These are phyloP conservation scores for Bombus terrestris DNA, from an alignment of 1,140 invertebrate genomes.

Conservation along the genomic window DNA sequence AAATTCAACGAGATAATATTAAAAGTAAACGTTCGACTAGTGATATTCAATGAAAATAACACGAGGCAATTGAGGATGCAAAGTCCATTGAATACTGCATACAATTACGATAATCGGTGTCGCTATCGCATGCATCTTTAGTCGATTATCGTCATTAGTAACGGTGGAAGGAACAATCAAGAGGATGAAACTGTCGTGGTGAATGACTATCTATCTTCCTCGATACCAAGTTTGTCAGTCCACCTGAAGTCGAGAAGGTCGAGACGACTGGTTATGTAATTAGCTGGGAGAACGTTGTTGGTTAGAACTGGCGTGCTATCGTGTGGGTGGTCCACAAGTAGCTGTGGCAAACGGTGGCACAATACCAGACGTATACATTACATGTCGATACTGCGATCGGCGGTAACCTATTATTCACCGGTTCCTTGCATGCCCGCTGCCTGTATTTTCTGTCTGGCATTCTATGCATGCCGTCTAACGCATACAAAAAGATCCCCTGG, in stretches of 20 bases:
- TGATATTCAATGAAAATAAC: neutral
- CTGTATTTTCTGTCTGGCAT: constrained; percentile 17
- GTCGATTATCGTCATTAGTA: constrained; percentile 15
- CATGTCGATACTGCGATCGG: constrained; percentile 55
- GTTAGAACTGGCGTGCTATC: constrained; percentile 37
- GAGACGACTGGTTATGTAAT: constrained; percentile 55
- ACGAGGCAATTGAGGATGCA: neutral
- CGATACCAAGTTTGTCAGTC: constrained; percentile 28
- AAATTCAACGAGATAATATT: neutral
- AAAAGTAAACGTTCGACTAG: neutral
- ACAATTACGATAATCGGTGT: constrained; percentile 17
- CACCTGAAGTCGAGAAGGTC: constrained; percentile 51
- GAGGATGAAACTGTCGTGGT: neutral
- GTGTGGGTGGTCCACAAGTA: constrained; percentile 68
- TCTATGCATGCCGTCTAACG: neutral
- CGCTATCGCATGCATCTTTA: neutral
- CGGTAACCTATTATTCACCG: constrained; percentile 49
- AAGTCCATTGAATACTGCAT: neutral
- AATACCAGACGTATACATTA: constrained; percentile 68
- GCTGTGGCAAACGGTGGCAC: constrained; percentile 64
- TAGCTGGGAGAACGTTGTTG: constrained; percentile 44
- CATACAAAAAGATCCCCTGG: neutral
- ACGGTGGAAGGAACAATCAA: neutral
- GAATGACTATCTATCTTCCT: constrained; percentile 28
- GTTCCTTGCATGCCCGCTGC: constrained; percentile 43